These are phyloP conservation scores for Raphicerus campestris DNA, from an alignment of 2,113 vertebrate species.

Conservation along the genomic window DNA sequence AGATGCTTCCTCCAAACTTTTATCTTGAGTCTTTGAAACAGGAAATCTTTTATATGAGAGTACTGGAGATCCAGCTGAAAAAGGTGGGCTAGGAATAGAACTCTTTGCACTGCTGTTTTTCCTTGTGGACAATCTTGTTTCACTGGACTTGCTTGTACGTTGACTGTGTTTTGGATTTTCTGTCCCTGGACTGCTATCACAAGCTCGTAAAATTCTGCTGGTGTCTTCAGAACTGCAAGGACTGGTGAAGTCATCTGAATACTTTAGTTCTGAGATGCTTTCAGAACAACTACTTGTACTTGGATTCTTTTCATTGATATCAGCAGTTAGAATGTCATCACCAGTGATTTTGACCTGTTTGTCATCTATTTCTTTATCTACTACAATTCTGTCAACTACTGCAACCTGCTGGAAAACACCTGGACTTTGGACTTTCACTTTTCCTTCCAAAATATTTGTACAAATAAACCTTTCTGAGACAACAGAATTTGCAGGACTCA, in stretches of 20 bases:
- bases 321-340: not conserved
- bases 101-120: constrained; percentile 61
- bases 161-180: constrained; percentile 60
- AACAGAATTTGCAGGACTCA: not conserved
- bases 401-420: constrained; percentile 52
- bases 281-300: constrained; percentile 60
- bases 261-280: constrained; percentile 69
- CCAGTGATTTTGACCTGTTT: not conserved
- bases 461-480: not conserved
- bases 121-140: constrained; percentile 63
- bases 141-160: constrained; percentile 53
- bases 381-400: constrained; percentile 30
- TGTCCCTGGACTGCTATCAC: constrained; percentile 74
- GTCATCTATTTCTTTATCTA: constrained; percentile 23
- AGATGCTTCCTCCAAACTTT: constrained; percentile 74
- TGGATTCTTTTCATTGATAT: not conserved
- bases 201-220: constrained; percentile 69
- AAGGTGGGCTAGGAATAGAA: constrained; percentile 77
- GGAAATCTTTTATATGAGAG: constrained; percentile 73
- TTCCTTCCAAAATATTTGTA: constrained; percentile 3
- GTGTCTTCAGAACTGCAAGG: constrained; percentile 83
- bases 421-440: constrained; percentile 56
- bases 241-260: constrained; percentile 79
- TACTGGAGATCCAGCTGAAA: constrained; percentile 83
- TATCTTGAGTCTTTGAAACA: constrained; percentile 67